Conservation (phyloP, 2,113 vertebrate species). For the Jacana jacana region DNA sequence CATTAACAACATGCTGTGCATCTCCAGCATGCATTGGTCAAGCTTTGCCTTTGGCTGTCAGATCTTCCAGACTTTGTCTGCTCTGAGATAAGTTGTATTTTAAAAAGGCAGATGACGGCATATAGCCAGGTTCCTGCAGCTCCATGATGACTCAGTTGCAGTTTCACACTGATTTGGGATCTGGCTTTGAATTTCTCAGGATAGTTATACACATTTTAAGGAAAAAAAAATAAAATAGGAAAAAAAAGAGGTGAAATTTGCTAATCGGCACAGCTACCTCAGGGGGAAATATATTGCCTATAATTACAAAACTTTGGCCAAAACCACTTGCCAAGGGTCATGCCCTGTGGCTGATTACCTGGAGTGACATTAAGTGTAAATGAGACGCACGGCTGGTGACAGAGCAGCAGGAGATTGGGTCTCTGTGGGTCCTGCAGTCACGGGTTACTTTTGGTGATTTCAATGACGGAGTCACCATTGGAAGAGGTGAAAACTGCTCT, state of each 20-base stretch:
- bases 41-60: neutral
- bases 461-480: too few relatives aligned
- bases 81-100: neutral
- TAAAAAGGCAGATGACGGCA: neutral
- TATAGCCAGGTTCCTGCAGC: neutral
- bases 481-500: neutral
- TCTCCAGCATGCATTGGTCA: neutral
- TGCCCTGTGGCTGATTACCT: neutral
- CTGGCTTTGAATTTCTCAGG: neutral
- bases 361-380: neutral
- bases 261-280: neutral
- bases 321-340: neutral
- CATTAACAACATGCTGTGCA: neutral
- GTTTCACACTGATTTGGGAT: neutral
- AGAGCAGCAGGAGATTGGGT: neutral
- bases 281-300: rapidly evolving
- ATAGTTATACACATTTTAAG: neutral
- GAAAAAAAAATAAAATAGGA: neutral
- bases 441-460: neutral
- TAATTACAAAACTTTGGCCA: neutral
- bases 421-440: neutral
- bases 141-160: neutral
- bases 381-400: neutral
- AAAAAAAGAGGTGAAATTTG: neutral
- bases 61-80: neutral